phyloP scores from a whole-genome alignment of 2,888 invertebrate species.

The Carcina quercana region DNA sequence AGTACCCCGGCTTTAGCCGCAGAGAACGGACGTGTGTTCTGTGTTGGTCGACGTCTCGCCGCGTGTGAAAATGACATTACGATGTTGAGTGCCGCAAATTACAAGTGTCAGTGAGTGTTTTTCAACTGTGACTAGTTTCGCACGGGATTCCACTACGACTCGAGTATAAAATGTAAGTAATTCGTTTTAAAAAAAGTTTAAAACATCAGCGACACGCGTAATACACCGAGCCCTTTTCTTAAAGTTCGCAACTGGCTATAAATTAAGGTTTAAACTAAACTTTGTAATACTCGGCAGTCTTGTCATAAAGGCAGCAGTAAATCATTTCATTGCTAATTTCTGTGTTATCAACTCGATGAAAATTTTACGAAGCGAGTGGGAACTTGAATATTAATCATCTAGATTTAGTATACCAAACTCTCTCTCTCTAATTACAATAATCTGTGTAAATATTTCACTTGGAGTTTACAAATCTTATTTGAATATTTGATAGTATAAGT shows the following conservation, averaged over 20 bases:
- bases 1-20: constrained; percentile 59
- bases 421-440: too few species aligned
- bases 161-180: constrained; percentile 40
- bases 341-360: background rate
- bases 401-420: too few species aligned
- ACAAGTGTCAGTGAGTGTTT: constrained; percentile 44
- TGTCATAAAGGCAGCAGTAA: background rate
- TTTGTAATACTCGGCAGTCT: background rate
- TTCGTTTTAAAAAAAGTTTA: constrained; percentile 17
- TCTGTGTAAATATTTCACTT: too few species aligned
- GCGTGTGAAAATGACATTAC: constrained; percentile 44
- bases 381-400: too few species aligned
- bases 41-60: constrained; percentile 27
- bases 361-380: too few species aligned
- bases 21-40: constrained; percentile 31
- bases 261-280: constrained; percentile 2
- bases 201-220: constrained; percentile 3
- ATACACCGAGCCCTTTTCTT: constrained; percentile 3
- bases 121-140: constrained; percentile 25
- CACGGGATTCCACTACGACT: constrained; percentile 18
- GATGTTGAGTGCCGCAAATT: constrained; percentile 48
- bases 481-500: too few species aligned
- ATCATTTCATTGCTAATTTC: background rate
- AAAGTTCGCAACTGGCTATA: constrained; percentile 7
- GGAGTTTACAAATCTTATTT: too few species aligned